Evolutionary conservation across 2,797 vertebrate genomes (phyloP), one percentile per base, ranked within the genome.

Genomic region (Lagocephalus sceleratus): DNA sequence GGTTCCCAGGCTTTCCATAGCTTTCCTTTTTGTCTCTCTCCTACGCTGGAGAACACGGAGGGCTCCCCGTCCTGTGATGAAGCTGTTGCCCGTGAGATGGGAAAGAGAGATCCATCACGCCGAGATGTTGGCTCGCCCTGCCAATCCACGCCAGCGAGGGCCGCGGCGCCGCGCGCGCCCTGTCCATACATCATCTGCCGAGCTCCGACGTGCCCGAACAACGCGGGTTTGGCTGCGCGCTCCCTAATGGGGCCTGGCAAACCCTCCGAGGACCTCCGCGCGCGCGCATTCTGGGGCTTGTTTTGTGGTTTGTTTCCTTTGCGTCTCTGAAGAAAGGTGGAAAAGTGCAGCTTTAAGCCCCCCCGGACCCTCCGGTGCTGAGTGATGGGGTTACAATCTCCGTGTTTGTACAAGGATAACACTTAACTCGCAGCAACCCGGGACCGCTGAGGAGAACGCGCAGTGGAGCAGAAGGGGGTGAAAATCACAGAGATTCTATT

Each of bases 11-110:
- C 67, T 81, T 85, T 79, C 70, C 73, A 57, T 20, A 19, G 68
- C 38, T 17, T 57, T 51, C 55, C 32, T 63, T 68, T 73, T 59
- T 65, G 41, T 79, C 72, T 63, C 41, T 58, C 45, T 76, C 63
- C 68, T 73, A 66, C 53, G 25, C 67, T 81, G 83, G 83, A 88
- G 87, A 83, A 77, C 75, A 58, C 11, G 55, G 67, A 80, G 45
- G 26, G 42, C 65, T 87, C 85, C 85, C 85, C 60, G 71, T 82
- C 69, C 82, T 83, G 86, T 84, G 89, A 91, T 91, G 89, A 91
- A 91, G 85, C 83, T 83, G 78, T 76, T 86, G 88, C 83, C 85
- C 70, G 59, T 14, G 68, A 80, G 75, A 84, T 76, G 84, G 81
- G 80, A 85, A 83, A 65, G 78, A 79, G 63, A 79, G 85, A 89